Percentiles rank a stretch among this genome's conserved stretches.
Evolutionary conservation across 2,888 invertebrate genomes (phyloP).

Genomic region (Myopa testacea): DNA sequence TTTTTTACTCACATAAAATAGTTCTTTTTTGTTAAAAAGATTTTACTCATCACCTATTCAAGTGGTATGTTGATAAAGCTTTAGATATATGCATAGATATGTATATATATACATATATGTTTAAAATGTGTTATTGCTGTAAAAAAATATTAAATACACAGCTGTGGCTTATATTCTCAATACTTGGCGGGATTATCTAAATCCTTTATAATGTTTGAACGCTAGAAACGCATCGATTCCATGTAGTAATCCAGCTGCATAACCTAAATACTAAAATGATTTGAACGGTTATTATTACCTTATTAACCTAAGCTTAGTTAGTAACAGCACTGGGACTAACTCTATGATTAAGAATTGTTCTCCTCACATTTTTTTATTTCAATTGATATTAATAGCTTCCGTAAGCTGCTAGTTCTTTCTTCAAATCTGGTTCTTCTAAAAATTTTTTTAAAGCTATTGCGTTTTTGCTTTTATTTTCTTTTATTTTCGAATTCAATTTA

Average conservation of each 20-base stretch:
- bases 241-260: constrained; percentile 79
- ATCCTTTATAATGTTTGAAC: constrained; percentile 76
- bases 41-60: not conserved
- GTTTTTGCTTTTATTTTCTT: not conserved
- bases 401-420: not conserved
- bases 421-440: not conserved
- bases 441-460: not conserved
- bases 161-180: not conserved
- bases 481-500: not conserved
- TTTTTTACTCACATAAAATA: no score
- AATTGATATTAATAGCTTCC: constrained; percentile 14
- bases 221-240: constrained; percentile 84
- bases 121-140: not conserved
- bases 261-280: constrained; percentile 79
- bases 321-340: no score
- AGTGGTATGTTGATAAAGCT: not conserved
- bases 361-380: no score
- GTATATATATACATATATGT: no score
- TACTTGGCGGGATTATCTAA: constrained; percentile 66
- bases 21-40: no score
- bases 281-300: not conserved
- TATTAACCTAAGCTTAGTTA: no score
- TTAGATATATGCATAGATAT: no score
- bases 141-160: not conserved
- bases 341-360: no score